Conservation (phyloP, 2,888 invertebrate genomes). For the Altica lythri region DNA sequence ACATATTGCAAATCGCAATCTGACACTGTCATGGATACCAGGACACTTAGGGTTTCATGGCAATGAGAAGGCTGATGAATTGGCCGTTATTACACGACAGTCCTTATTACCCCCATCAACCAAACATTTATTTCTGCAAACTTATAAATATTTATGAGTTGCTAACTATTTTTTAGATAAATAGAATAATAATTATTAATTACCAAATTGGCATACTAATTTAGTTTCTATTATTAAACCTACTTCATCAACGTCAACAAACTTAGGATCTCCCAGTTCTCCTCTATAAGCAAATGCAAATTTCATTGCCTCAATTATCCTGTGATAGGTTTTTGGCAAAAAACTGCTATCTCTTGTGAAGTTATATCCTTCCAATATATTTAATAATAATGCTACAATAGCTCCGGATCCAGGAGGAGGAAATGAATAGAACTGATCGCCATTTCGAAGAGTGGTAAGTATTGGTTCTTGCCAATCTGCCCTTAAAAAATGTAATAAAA, state of each 20-base stretch:
- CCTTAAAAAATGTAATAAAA: slow-evolving; percentile 59
- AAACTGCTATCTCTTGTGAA: slow-evolving; percentile 64
- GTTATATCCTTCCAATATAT: slow-evolving; percentile 73
- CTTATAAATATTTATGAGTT: too few relatives aligned
- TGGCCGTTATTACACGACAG: too few relatives aligned
- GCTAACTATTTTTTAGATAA: too few relatives aligned
- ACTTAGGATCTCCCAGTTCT: slow-evolving; percentile 65
- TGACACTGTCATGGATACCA: too few relatives aligned
- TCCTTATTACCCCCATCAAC: too few relatives aligned
- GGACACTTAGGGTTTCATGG: too few relatives aligned
- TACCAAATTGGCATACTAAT: too few relatives aligned
- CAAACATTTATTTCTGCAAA: too few relatives aligned
- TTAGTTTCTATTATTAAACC: background rate
- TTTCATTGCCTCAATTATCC: slow-evolving; percentile 90
- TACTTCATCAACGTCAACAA: slow-evolving; percentile 11
- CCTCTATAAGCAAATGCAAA: slow-evolving; percentile 87
- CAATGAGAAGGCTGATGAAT: too few relatives aligned
- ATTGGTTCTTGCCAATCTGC: slow-evolving; percentile 68
- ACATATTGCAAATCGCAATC: too few relatives aligned
- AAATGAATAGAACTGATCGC: slow-evolving; percentile 70
- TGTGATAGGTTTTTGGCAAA: slow-evolving; percentile 74
- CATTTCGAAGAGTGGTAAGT: slow-evolving; percentile 61
- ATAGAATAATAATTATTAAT: too few relatives aligned
- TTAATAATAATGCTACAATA: slow-evolving; percentile 79
- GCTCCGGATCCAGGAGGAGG: slow-evolving; percentile 88